A percentile compares a stretch with the other conserved stretches of the same genome.
phyloP scores from a whole-genome alignment of 2,888 invertebrate species.

The Conistra vaccinii region DNA sequence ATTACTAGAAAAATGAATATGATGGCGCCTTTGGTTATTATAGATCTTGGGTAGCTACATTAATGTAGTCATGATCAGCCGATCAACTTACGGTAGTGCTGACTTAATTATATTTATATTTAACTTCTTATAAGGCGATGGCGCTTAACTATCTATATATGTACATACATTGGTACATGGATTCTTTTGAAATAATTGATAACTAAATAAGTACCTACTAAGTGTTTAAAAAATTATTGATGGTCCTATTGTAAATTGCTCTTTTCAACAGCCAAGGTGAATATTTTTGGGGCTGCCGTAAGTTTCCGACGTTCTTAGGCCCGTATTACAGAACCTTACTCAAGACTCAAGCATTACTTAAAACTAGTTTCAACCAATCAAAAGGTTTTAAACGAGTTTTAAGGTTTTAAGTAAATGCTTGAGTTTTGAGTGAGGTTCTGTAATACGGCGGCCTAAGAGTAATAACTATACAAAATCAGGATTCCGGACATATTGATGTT shows the following conservation, averaged over 20 bases:
- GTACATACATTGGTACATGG: background rate
- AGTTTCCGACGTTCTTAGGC: background rate
- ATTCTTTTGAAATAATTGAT: background rate
- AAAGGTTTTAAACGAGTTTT: too few species aligned
- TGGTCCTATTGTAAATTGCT: background rate
- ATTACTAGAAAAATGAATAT: slow-evolving; percentile 38
- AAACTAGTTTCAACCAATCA: too few species aligned
- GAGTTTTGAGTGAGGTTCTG: too few species aligned
- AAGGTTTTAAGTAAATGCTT: too few species aligned
- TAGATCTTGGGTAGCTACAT: slow-evolving; percentile 9
- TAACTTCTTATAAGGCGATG: slow-evolving; percentile 7
- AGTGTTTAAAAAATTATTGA: background rate
- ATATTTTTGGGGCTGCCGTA: background rate
- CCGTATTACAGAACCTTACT: too few species aligned
- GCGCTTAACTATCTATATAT: slow-evolving; percentile 7
- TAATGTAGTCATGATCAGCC: slow-evolving; percentile 25
- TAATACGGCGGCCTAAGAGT: too few species aligned
- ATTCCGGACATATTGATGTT: too few species aligned
- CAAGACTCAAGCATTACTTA: too few species aligned
- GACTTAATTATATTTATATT: background rate
- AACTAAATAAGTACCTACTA: too few species aligned
- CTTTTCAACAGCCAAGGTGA: background rate
- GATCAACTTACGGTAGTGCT: background rate
- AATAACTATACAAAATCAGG: background rate
- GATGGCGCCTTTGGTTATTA: slow-evolving; percentile 30